These are phyloP conservation scores for Murina feae DNA, from an alignment of 2,113 vertebrate genomes.

Conservation along the genomic window DNA sequence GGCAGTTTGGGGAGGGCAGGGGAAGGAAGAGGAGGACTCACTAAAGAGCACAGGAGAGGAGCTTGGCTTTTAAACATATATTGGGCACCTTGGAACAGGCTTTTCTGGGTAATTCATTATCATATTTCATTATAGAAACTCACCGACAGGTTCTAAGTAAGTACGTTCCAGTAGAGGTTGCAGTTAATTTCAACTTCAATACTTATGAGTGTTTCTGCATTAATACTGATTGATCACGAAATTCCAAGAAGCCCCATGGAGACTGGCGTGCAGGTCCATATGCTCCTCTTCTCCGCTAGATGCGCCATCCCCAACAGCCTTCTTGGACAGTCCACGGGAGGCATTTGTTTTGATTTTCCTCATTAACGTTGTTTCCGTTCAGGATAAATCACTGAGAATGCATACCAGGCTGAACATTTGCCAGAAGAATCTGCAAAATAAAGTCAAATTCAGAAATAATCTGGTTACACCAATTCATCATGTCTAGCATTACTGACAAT, in stretches of 20 bases:
- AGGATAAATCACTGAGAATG: conserved; percentile 67
- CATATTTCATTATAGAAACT: conserved; percentile 72
- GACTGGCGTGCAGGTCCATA: conserved; percentile 43
- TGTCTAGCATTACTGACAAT: conserved; percentile 51
- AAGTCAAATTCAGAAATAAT: conserved; percentile 60
- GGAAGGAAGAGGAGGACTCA: not conserved
- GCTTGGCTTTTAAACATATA: not conserved
- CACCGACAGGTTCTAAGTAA: conserved; percentile 70
- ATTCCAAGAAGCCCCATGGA: conserved; percentile 47
- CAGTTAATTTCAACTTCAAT: conserved; percentile 74
- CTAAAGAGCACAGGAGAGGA: not conserved
- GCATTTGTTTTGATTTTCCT: conserved; percentile 78
- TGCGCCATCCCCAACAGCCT: conserved; percentile 47
- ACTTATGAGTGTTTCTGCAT: conserved; percentile 75
- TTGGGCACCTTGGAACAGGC: conserved; percentile 55
- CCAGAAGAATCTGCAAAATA: conserved; percentile 53
- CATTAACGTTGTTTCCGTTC: conserved; percentile 77
- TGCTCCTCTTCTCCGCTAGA: conserved; percentile 47
- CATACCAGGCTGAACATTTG: conserved; percentile 55
- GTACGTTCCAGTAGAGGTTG: conserved; percentile 65
- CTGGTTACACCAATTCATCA: conserved; percentile 62
- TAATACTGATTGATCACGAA: conserved; percentile 68
- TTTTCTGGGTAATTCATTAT: conserved; percentile 52
- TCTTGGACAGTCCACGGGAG: conserved; percentile 46
- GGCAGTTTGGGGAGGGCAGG: not conserved